Conservation (phyloP, 2,797 vertebrate species). For the Anguilla pacifica region DNA sequence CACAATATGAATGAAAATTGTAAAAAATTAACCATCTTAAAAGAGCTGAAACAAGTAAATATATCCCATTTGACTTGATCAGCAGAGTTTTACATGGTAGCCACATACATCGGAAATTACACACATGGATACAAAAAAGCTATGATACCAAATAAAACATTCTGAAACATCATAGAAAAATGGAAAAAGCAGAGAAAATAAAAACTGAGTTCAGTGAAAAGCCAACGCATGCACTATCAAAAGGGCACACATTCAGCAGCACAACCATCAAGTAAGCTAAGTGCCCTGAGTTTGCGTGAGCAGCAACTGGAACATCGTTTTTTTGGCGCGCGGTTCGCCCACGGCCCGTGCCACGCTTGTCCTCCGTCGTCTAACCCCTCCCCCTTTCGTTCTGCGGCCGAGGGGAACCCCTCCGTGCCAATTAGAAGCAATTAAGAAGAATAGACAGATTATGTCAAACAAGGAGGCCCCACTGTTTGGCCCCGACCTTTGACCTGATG, state of each 20-base stretch:
- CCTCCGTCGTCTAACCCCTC: conserved; percentile 56
- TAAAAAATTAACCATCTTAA: neutral
- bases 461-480: conserved; percentile 67
- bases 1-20: neutral
- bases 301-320: neutral
- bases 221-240: neutral
- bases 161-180: neutral
- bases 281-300: neutral
- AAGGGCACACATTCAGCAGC: neutral
- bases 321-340: conserved; percentile 55
- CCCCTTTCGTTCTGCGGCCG: conserved; percentile 59
- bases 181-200: neutral
- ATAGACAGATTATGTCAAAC: conserved; percentile 71
- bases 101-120: neutral
- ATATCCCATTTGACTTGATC: neutral
- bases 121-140: neutral
- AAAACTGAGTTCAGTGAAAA: neutral
- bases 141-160: neutral
- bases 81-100: neutral
- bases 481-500: conserved; percentile 60
- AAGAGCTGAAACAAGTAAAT: too few relatives aligned
- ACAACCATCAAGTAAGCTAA: neutral
- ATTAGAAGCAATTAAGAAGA: conserved; percentile 77
- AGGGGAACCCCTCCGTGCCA: conserved; percentile 74
- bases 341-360: conserved; percentile 44